phyloP scores from a whole-genome alignment of 2,888 invertebrate species.

The Marasmarcha lunaedactyla region DNA sequence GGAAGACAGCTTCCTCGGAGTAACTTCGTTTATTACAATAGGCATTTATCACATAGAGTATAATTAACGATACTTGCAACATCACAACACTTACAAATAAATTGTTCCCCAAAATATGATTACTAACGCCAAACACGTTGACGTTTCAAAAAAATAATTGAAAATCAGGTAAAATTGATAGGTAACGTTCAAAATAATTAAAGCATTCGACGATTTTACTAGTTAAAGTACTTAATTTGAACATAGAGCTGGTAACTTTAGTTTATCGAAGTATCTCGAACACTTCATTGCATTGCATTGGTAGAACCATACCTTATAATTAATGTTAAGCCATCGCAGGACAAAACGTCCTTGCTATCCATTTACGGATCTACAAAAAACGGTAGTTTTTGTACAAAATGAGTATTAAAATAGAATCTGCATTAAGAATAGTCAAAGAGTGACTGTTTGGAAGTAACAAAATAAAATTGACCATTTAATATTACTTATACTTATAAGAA shows the following conservation, averaged over 20 bases:
- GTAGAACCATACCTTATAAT: not conserved
- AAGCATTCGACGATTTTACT: constrained; percentile 49
- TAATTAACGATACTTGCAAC: constrained; percentile 52
- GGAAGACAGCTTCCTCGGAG: constrained; percentile 57
- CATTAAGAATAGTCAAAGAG: not conserved
- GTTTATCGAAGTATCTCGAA: constrained; percentile 31
- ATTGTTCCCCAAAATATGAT: constrained; percentile 56
- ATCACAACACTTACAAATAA: constrained; percentile 63
- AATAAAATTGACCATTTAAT: not conserved
- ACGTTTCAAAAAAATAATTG: not conserved
- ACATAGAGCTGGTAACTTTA: constrained; percentile 66
- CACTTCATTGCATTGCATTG: constrained; percentile 29
- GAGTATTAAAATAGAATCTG: constrained; percentile 15
- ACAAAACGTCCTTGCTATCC: not conserved
- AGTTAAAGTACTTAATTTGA: constrained; percentile 49
- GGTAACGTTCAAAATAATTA: constrained; percentile 63
- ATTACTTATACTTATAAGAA: not conserved
- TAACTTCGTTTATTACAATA: constrained; percentile 30
- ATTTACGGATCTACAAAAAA: not conserved
- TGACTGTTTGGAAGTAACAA: not conserved
- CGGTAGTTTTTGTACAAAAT: constrained; percentile 16
- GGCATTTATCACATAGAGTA: constrained; percentile 61
- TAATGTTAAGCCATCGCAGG: not conserved
- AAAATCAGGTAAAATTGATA: constrained; percentile 58
- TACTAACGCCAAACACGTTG: not conserved